phyloP scores from a whole-genome alignment of 2,113 vertebrate genomes.

The Urocolius indicus region DNA sequence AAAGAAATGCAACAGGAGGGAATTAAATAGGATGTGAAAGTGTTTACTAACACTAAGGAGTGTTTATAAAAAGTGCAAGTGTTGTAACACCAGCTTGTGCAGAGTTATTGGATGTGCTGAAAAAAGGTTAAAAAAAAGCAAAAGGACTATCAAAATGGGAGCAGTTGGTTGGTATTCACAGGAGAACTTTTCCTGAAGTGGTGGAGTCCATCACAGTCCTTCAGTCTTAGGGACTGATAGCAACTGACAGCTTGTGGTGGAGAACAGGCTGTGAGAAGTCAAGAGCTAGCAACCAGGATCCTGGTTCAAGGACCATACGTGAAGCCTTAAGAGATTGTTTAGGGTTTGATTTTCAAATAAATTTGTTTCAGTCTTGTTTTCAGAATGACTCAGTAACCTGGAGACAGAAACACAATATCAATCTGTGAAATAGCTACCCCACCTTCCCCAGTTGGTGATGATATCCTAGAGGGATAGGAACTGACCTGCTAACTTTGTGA shows the following conservation, averaged over 20 bases:
- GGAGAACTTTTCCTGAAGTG: neutral
- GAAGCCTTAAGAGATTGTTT: neutral
- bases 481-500: neutral
- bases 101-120: neutral
- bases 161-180: neutral
- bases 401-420: neutral
- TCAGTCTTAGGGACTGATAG: neutral
- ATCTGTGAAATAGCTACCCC: neutral
- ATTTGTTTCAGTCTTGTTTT: neutral
- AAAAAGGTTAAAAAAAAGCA: neutral
- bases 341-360: neutral
- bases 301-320: no score
- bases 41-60: neutral
- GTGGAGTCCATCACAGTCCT: neutral
- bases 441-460: neutral
- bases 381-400: neutral
- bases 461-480: neutral
- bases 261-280: neutral
- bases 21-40: neutral
- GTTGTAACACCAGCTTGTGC: neutral
- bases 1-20: neutral
- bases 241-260: fast-evolving
- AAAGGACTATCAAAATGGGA: neutral
- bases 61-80: neutral
- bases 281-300: neutral